Base-by-base conservation (phyloP, 1,140 invertebrate genomes). In the Araneus ventricosus region DNA sequence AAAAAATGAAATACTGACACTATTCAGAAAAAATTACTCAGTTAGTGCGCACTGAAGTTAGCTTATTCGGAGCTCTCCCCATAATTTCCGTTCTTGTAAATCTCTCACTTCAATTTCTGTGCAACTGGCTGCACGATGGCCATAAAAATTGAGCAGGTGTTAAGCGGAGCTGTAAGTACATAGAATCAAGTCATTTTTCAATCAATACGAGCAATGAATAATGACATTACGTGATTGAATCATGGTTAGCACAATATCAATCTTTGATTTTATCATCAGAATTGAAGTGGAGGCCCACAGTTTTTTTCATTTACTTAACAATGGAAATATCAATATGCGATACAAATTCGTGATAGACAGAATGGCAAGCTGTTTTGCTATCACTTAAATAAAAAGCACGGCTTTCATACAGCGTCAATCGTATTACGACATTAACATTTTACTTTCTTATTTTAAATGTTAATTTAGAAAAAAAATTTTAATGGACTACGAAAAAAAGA, bases 71-170 rank as follows among this genome's bases (percentile, higher is more conserved):
- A 14, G 3, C 6, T 37, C 70, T 37, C 70, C 67, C 27, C 4
- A 75, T 75, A 34, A 75, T 75, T 75, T 75, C 70, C 70, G 70
- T 75, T 75, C 34, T 37, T 37, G 27, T 37, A 75, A 34, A 75
- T 75, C 14, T 75, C 30, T 34, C 70, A 22, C 30, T 75, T 75
- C 70, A 3, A 75, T 34, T 75, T 4, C 30, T 14, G 20, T 75
- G 30, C 45, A 52, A 52, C 45, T 52, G 80, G 41, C 45, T 41
- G 41, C 80, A 45, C 41, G 41, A 52, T 8, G 39, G n/a, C 8
- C 80, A n/a, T 82, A 82, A 82, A 82, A n/a, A n/a, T 4, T 45
- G 80, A 82, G 80, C 80, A 82, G 80, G 80, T 82, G 80, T 82
- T 82, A 82, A 52, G 80, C n/a, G 24, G 70, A 45, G 80, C n/a